Evolutionary conservation across 2,888 invertebrate genomes (phyloP), one percentile per base, ranked within the genome.

Genomic region (Merodon equestris): DNA sequence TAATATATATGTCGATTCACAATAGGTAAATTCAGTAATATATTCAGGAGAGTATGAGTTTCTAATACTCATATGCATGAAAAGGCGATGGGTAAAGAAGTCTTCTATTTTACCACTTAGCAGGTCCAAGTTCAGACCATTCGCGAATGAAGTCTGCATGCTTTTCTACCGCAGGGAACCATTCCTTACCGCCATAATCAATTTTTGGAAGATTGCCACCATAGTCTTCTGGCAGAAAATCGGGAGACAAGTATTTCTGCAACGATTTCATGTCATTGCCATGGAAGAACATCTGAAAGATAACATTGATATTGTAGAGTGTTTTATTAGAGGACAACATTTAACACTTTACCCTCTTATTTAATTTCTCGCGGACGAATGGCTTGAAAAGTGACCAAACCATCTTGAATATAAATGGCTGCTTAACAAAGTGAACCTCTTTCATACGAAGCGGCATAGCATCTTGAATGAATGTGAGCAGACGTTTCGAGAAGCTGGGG

Each of bases 381-480:
- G 95, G 95, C 88, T 95, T 95, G 90, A 96, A 96, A 87, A 96
- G 92, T 53, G 91, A 90, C 95, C 96, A 96, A 1, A 96, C 95
- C 88, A 95, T 91, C 86, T 93, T 95, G 90, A 96, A 96, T 77
- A 96, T 89, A 89, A 93, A 93, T 0, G 96, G 95, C 85, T 96
- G 93, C 85, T 95, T 95, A 1, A 96, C 94, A 86, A 96, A 93
- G 89, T 96, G 96, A 9, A 96, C 93, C 89, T 95, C 95, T 88
- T 95, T 96, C 83, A 96, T 90, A 63, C 96, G 91, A 57, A 95
- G 88, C 1, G 96, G 95, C 95, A 96, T 94, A 0, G 96, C 95
- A 70, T 96, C 95, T 89, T 96, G 96, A 83, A 96, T 95, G 89
- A 96, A 96, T 9, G 92, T 92, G 75, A 96, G 90, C 57, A 96